Evolutionary conservation across 2,797 vertebrate genomes (phyloP).

Genomic region (Oryzias sinensis): DNA sequence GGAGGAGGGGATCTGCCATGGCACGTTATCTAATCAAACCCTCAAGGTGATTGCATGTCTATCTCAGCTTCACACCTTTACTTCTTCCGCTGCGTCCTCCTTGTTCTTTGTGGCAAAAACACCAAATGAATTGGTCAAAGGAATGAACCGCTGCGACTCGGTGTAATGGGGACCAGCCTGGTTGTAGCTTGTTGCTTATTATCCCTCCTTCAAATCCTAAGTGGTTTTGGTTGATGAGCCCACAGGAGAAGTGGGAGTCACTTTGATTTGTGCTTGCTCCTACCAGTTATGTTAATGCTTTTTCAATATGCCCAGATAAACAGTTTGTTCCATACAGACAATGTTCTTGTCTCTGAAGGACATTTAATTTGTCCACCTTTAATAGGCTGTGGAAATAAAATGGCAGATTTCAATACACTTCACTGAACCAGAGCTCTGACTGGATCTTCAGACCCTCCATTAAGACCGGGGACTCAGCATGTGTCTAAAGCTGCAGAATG

Average conservation of each 20-base stretch:
- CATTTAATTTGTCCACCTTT: conserved; percentile 13
- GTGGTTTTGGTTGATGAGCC: conserved; percentile 21
- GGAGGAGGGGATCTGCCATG: conserved; percentile 8
- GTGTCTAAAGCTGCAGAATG: conserved; percentile 47
- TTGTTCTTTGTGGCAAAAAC: conserved; percentile 38
- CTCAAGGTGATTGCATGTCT: conserved; percentile 29
- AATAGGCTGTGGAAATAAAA: too few relatives aligned
- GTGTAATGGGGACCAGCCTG: conserved; percentile 41
- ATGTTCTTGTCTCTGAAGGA: conserved; percentile 4
- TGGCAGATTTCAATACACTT: too few relatives aligned
- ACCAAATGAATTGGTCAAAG: conserved; percentile 33
- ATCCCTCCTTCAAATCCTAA: conserved; percentile 20
- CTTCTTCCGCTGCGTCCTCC: conserved; percentile 3
- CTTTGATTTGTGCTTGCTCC: conserved; percentile 39
- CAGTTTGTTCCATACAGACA: conserved; percentile 9
- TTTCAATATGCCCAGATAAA: conserved; percentile 24
- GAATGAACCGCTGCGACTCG: conserved; percentile 16
- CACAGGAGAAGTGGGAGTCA: conserved; percentile 9
- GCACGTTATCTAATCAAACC: conserved; percentile 36
- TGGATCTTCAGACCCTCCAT: background rate
- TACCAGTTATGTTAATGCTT: conserved; percentile 53
- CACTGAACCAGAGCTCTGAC: conserved; percentile 22
- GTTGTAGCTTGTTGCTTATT: conserved; percentile 35
- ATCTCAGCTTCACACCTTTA: conserved; percentile 24
- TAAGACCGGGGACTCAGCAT: conserved; percentile 12